A percentile compares a stretch with the other conserved stretches of the same genome.
These are phyloP conservation scores for Anorthoa munda DNA, from an alignment of 2,888 invertebrate genomes.

Conservation along the genomic window DNA sequence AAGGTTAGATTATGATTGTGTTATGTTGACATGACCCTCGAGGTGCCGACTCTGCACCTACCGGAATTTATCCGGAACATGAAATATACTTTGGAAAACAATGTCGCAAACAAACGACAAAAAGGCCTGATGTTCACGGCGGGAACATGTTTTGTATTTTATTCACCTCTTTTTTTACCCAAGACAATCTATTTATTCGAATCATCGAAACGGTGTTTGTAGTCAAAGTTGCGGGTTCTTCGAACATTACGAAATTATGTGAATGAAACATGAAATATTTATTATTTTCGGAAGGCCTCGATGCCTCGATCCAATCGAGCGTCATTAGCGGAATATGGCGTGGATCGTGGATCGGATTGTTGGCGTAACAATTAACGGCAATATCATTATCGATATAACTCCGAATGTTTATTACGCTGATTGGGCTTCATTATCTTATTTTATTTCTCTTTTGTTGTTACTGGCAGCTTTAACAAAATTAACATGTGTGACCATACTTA, in stretches of 20 bases:
- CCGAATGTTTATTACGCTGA: constrained; percentile 47
- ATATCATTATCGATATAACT: constrained; percentile 34
- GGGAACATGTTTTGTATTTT: constrained; percentile 22
- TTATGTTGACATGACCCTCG: constrained; percentile 66
- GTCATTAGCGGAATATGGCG: constrained; percentile 41
- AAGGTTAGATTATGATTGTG: constrained; percentile 68
- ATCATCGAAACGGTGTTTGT: constrained; percentile 13
- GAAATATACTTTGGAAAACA: constrained; percentile 59
- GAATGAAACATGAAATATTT: constrained; percentile 42
- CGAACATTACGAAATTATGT: constrained; percentile 14
- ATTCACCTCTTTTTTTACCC: constrained; percentile 19
- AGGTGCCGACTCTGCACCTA: constrained; percentile 55
- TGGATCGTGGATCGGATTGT: constrained; percentile 17
- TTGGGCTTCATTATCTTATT: constrained; percentile 31
- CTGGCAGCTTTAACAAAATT: constrained; percentile 20
- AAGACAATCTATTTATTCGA: constrained; percentile 15
- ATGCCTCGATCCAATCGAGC: constrained; percentile 32
- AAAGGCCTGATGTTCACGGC: constrained; percentile 23
- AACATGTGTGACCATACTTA: background rate
- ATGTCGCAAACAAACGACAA: constrained; percentile 50
- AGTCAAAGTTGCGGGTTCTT: constrained; percentile 13
- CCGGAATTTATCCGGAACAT: constrained; percentile 47
- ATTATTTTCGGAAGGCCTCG: constrained; percentile 42
- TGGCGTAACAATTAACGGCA: constrained; percentile 46
- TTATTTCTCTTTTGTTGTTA: constrained; percentile 16